Conservation (phyloP, 2,888 invertebrate species). For the Pseudoips prasinana region DNA sequence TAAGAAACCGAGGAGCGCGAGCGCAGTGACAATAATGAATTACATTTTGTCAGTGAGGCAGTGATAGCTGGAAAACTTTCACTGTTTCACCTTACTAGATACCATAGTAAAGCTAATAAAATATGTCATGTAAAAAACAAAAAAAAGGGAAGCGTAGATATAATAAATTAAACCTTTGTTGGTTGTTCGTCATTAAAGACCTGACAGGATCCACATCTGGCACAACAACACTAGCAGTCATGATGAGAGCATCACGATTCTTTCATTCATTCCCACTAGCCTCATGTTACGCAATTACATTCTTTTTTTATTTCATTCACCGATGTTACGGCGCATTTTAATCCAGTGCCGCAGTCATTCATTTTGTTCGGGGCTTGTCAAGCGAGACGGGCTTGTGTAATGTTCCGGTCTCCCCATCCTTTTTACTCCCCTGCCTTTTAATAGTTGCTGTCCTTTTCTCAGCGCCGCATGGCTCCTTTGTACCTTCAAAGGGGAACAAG, state of each 20-base stretch:
- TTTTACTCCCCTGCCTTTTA: constrained; percentile 23
- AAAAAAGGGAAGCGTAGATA: too few relatives aligned
- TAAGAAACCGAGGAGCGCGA: too few relatives aligned
- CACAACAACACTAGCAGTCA: constrained; percentile 13
- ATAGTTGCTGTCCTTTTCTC: constrained; percentile 41
- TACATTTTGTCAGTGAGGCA: too few relatives aligned
- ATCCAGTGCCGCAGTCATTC: constrained; percentile 67
- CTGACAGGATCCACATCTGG: too few relatives aligned
- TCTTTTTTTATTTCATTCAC: constrained; percentile 66
- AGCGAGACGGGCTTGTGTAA: constrained; percentile 75
- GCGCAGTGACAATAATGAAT: too few relatives aligned
- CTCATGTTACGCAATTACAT: constrained; percentile 68
- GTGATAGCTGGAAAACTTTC: too few relatives aligned
- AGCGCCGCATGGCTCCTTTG: constrained; percentile 64
- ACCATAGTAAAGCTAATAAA: too few relatives aligned
- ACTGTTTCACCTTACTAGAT: too few relatives aligned
- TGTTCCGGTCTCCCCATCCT: constrained; percentile 63
- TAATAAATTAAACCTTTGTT: too few relatives aligned
- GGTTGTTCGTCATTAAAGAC: too few relatives aligned
- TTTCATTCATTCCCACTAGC: constrained; percentile 39
- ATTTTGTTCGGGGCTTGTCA: constrained; percentile 76
- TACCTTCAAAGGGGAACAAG: constrained; percentile 69
- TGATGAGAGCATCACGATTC: constrained; percentile 33
- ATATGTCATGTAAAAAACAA: too few relatives aligned
- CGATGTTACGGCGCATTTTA: constrained; percentile 69